Percentiles rank a stretch among this genome's conserved stretches.
Conservation (phyloP, 1,140 invertebrate species). For the Pachyrhynchus sulphureomaculatus region DNA sequence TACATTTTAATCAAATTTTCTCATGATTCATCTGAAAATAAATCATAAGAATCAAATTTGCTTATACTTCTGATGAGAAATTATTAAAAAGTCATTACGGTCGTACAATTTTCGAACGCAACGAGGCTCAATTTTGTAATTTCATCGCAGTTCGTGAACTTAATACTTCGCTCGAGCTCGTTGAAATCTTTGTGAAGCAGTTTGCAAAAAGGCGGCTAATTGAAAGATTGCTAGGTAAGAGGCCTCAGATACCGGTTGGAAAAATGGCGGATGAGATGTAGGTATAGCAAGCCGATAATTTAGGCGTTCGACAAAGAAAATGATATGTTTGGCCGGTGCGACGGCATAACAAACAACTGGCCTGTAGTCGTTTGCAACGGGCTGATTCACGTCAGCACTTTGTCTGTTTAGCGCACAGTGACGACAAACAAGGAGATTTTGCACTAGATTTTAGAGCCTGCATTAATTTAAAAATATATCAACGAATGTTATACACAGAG, state of each 20-base stretch:
- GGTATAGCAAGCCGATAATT: slow-evolving; percentile 27
- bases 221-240: slow-evolving; percentile 21
- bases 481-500: too few relatives aligned
- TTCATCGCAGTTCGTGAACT: not conserved
- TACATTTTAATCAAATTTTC: too few relatives aligned
- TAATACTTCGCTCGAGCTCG: not conserved
- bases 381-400: slow-evolving; percentile 14
- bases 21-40: too few relatives aligned
- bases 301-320: slow-evolving; percentile 23
- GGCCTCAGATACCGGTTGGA: slow-evolving; percentile 7
- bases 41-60: too few relatives aligned
- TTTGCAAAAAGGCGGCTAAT: slow-evolving; percentile 15
- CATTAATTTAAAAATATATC: too few relatives aligned
- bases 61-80: not conserved
- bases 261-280: slow-evolving; percentile 12
- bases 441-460: not conserved
- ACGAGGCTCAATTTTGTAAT: not conserved
- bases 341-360: slow-evolving; percentile 24
- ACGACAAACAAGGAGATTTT: slow-evolving; percentile 5
- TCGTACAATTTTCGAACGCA: not conserved
- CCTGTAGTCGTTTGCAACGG: slow-evolving; percentile 7
- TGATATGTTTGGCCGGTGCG: slow-evolving; percentile 17
- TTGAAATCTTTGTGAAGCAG: slow-evolving; percentile 1
- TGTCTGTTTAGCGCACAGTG: slow-evolving; percentile 4
- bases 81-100: slow-evolving; percentile 19